A percentile compares a stretch with the other conserved stretches of the same genome.
phyloP scores from a whole-genome alignment of 2,888 invertebrate species.

The Drosophila macrospina region DNA sequence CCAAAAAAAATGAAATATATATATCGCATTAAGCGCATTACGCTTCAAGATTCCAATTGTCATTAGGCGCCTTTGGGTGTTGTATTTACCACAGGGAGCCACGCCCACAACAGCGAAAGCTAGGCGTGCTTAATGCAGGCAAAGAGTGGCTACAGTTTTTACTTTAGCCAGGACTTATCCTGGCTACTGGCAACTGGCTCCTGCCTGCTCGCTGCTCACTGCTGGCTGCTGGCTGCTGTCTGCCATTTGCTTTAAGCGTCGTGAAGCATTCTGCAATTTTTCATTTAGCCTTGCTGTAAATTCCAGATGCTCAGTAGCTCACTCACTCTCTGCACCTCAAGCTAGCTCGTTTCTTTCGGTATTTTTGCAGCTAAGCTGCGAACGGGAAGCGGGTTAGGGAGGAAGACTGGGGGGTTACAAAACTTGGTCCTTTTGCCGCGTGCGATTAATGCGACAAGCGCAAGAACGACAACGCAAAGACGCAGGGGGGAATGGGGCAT shows the following conservation, averaged over 20 bases:
- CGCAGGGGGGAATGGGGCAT: background rate
- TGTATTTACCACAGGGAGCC: slow-evolving; percentile 42
- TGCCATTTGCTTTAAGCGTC: slow-evolving; percentile 54
- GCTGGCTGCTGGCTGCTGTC: background rate
- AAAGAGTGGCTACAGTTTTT: slow-evolving; percentile 44
- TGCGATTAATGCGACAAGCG: slow-evolving; percentile 74
- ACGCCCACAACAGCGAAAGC: slow-evolving; percentile 31
- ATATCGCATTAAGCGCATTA: slow-evolving; percentile 53
- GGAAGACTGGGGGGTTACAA: slow-evolving; percentile 34
- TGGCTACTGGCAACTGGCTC: background rate
- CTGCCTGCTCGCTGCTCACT: slow-evolving; percentile 1
- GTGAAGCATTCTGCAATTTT: slow-evolving; percentile 68
- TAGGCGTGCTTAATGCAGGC: slow-evolving; percentile 21
- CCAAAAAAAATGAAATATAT: slow-evolving; percentile 1
- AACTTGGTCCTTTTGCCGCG: slow-evolving; percentile 76
- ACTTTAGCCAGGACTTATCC: slow-evolving; percentile 12
- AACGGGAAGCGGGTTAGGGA: too few species aligned
- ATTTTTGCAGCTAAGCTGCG: slow-evolving; percentile 39
- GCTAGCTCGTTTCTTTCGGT: slow-evolving; percentile 29
- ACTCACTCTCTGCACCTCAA: background rate
- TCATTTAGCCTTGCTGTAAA: slow-evolving; percentile 74
- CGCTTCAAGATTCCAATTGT: slow-evolving; percentile 60
- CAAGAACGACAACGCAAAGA: background rate
- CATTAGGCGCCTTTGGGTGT: slow-evolving; percentile 43
- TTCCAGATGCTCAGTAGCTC: slow-evolving; percentile 68